phyloP scores from a whole-genome alignment of 2,113 vertebrate genomes.

The Sakesphorus luctuosus region DNA sequence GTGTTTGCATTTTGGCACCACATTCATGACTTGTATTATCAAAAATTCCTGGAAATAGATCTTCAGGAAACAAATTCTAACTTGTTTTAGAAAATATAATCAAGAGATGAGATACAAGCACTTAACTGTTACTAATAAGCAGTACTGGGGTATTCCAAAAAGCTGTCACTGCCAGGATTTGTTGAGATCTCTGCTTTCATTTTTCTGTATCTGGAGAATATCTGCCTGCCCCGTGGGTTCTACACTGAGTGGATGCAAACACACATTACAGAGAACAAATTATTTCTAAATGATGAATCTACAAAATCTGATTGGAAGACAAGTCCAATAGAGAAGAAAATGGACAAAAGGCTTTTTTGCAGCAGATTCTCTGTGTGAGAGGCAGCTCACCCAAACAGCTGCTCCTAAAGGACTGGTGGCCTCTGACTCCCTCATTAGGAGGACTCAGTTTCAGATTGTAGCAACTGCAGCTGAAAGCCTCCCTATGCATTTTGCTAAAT shows the following conservation, averaged over 20 bases:
- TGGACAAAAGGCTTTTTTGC: background rate
- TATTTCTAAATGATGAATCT: background rate
- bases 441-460: background rate
- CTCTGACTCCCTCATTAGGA: background rate
- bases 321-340: background rate
- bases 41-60: background rate
- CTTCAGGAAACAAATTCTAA: background rate
- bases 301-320: background rate
- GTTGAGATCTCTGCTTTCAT: background rate
- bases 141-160: background rate
- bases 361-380: background rate
- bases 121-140: background rate
- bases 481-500: background rate
- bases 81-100: background rate
- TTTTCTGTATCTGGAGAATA: background rate
- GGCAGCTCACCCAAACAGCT: background rate
- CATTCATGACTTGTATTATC: background rate
- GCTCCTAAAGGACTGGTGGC: background rate
- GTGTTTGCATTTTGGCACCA: background rate
- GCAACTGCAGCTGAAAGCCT: background rate
- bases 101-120: background rate
- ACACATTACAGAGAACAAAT: background rate
- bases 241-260: background rate
- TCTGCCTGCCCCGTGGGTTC: background rate
- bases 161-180: accelerated